Conservation (phyloP, 2,888 invertebrate species). For the Hyppa rectilinea region DNA sequence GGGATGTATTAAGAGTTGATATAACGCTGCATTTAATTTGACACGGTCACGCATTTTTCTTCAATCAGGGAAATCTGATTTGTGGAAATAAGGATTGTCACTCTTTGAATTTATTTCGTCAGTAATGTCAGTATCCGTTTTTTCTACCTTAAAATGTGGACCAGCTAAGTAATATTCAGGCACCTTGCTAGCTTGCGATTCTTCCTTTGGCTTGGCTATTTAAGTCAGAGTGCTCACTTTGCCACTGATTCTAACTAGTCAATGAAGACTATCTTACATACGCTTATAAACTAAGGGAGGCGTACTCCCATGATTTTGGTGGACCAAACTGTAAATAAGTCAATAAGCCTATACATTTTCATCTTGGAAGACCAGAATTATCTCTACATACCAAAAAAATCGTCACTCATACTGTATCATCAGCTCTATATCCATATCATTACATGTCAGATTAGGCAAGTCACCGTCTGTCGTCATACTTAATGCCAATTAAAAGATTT, state of each 20-base stretch:
- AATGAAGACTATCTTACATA: not conserved
- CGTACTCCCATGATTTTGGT: not conserved
- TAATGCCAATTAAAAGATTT: conserved; percentile 91
- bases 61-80: conserved; percentile 4
- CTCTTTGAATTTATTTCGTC: not conserved
- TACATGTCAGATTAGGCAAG: conserved; percentile 86
- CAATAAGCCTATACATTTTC: too few relatives aligned
- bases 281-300: not conserved
- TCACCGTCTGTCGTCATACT: conserved; percentile 89
- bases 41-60: conserved; percentile 4
- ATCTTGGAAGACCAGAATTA: not conserved
- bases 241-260: not conserved
- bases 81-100: not conserved
- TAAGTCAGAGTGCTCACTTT: not conserved
- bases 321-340: not conserved
- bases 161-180: not conserved
- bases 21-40: conserved; percentile 51
- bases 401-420: not conserved
- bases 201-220: not conserved
- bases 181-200: not conserved
- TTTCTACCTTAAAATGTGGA: not conserved
- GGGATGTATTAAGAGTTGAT: conserved; percentile 78
- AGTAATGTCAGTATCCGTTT: not conserved
- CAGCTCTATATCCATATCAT: conserved; percentile 81
- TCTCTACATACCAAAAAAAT: not conserved